These are phyloP conservation scores for Pangasianodon gigas DNA, from an alignment of 2,113 vertebrate species.

Conservation along the genomic window DNA sequence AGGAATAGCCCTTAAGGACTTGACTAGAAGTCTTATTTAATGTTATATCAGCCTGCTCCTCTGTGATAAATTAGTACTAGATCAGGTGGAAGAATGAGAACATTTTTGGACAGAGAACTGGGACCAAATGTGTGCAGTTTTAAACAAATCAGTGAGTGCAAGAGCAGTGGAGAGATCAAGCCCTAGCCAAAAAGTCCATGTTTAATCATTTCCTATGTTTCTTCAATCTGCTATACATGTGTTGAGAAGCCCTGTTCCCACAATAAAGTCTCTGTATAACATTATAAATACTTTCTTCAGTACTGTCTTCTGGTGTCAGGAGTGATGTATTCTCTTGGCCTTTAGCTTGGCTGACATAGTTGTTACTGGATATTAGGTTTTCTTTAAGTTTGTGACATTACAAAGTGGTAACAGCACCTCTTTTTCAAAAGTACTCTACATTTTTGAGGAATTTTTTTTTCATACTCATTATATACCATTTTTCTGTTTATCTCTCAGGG, in stretches of 20 bases:
- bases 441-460: not conserved
- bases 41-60: not conserved
- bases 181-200: not conserved
- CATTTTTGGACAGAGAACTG: slow-evolving; percentile 15
- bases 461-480: not conserved
- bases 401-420: not conserved
- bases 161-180: not conserved
- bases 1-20: not conserved
- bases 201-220: slow-evolving; percentile 29
- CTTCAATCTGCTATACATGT: slow-evolving; percentile 25
- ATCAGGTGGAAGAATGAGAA: slow-evolving; percentile 21
- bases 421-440: not conserved
- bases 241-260: slow-evolving; percentile 13
- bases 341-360: not conserved
- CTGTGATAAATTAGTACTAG: not conserved
- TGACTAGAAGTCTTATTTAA: not conserved
- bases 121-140: slow-evolving; percentile 27
- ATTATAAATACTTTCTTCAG: not conserved
- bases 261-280: not conserved
- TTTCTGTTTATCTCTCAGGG: slow-evolving; percentile 59
- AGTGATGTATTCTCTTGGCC: not conserved
- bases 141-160: not conserved
- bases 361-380: not conserved
- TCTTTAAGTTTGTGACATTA: not conserved
- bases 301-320: not conserved